Evolutionary conservation across 2,888 invertebrate genomes (phyloP), one percentile per base, ranked within the genome.

Genomic region (Hydropsyche betteni): DNA sequence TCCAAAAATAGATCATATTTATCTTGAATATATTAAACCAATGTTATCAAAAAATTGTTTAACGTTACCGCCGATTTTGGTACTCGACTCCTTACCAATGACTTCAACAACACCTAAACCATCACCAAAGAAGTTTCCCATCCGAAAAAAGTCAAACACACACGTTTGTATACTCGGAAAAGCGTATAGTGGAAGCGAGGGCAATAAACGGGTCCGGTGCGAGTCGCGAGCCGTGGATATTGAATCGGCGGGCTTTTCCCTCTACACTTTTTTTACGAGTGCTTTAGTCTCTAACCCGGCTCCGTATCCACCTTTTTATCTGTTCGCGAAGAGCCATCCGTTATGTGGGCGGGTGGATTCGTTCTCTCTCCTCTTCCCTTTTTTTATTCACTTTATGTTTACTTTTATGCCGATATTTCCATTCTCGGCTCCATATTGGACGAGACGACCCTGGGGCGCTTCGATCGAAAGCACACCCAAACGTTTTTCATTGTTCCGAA

Each of bases 391-490:
- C 61, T 72, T 72, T 72, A 72, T 72, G 72, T 72, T 72, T 72
- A 72, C 72, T 72, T 72, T 72, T 72, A 72, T 58, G 72, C 72
- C 72, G 72, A 72, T 72, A 72, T 72, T 72, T 72, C 72, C 72
- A 72, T 72, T 72, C 44, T 72, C 72, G 44, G 24, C 38, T 38
- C 58, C 72, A 72, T 72, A 72, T 72, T 72, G 72, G 72, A 44
- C 10, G 72, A 10, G n/a, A 38, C 69, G 14, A 10, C 24, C 14
- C n/a, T n/a, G 55, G 5, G n/a, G 55, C 14, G 6, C 12, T 55
- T 55, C 16, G 55, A 16, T 6, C 12, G n/a, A n/a, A 55, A 55
- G n/a, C 10, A 51, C 10, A 4, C 5, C 14, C 55, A n/a, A 55
- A n/a, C n/a, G 55, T 4, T 55, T 55, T 55, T 55, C 44, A 44